These are phyloP conservation scores for Lipophrys pholis DNA, from an alignment of 2,113 vertebrate genomes.

Conservation along the genomic window DNA sequence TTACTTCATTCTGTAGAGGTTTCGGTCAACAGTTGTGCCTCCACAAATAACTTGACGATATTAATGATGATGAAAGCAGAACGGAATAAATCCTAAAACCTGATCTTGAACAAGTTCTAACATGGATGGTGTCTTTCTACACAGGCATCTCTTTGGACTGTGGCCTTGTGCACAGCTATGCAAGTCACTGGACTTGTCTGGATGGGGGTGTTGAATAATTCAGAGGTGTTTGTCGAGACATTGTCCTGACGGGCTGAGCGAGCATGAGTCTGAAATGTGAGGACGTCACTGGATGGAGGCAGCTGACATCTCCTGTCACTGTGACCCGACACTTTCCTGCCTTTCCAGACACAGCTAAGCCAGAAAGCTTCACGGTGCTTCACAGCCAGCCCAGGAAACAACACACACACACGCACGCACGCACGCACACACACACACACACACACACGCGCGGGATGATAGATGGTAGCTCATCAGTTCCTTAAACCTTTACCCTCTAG, in stretches of 20 bases:
- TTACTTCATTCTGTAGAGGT: neutral
- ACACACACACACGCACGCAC: conserved; percentile 4
- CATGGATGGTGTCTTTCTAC: neutral
- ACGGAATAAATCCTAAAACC: neutral
- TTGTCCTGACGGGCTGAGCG: conserved; percentile 20
- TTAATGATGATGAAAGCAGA: neutral
- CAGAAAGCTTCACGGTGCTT: conserved; percentile 43
- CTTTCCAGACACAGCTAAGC: conserved; percentile 60
- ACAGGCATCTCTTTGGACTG: neutral
- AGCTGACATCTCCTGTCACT: conserved; percentile 66
- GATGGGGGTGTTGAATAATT: conserved; percentile 27
- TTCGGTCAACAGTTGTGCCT: neutral
- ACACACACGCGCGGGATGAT: conserved; percentile 25
- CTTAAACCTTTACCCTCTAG: conserved; percentile 65
- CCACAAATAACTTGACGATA: neutral
- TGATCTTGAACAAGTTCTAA: neutral
- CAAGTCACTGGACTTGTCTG: neutral
- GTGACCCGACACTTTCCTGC: conserved; percentile 60
- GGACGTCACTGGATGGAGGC: conserved; percentile 37
- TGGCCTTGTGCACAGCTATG: neutral
- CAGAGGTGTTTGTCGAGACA: conserved; percentile 13
- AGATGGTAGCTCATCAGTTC: conserved; percentile 59
- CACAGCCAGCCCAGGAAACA: conserved; percentile 61
- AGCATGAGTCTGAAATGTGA: conserved; percentile 20
- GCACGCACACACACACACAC: conserved; percentile 7